Evolutionary conservation across 2,888 invertebrate genomes (phyloP).

Genomic region (Andrena trimmerana): DNA sequence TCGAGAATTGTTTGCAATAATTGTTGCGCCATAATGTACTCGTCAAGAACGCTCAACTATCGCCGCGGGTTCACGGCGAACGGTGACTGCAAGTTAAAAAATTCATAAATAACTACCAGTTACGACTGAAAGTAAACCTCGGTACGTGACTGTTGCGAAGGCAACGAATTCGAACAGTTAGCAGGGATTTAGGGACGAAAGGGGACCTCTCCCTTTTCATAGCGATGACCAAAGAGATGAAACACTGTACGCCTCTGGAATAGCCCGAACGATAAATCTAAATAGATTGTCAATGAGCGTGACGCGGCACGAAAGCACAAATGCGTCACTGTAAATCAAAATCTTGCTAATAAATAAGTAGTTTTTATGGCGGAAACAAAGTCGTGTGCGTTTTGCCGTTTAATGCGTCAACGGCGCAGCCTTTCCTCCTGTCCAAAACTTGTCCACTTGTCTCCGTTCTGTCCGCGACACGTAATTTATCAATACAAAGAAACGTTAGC

Average conservation of each 20-base stretch:
- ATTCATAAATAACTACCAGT: too few relatives aligned
- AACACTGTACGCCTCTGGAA: neutral
- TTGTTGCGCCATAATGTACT: too few relatives aligned
- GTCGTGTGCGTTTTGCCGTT: conserved; percentile 2
- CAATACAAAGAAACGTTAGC: conserved; percentile 33
- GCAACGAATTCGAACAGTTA: neutral
- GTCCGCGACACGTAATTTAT: conserved; percentile 32
- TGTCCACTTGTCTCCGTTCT: conserved; percentile 1
- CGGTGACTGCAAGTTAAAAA: too few relatives aligned
- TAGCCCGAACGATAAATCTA: neutral
- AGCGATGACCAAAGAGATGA: conserved; percentile 14
- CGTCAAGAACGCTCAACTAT: too few relatives aligned
- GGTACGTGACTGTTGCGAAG: too few relatives aligned
- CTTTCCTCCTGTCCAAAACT: neutral
- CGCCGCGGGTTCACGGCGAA: too few relatives aligned
- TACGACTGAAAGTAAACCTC: too few relatives aligned
- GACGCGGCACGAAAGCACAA: neutral
- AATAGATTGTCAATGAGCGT: neutral
- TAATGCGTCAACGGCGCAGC: conserved; percentile 5
- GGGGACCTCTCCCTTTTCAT: neutral
- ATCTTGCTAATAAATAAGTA: conserved; percentile 44
- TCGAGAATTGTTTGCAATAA: too few relatives aligned
- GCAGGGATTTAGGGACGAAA: neutral
- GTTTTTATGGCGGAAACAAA: conserved; percentile 13
- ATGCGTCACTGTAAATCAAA: conserved; percentile 55